phyloP scores from a whole-genome alignment of 2,888 invertebrate species.

The Agonopterix arenella region DNA sequence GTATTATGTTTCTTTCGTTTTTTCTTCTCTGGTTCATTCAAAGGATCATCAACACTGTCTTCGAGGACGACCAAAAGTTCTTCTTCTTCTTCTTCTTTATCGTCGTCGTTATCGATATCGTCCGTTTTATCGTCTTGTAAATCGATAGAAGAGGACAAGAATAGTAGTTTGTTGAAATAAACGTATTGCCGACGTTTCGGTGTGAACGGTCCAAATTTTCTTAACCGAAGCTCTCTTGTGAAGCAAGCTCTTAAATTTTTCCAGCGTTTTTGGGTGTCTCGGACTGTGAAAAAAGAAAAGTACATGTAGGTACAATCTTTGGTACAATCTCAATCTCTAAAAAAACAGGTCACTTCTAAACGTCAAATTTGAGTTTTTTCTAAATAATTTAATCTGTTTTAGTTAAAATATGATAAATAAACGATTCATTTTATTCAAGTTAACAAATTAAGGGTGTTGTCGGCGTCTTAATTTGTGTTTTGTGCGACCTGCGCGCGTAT shows the following conservation, averaged over 20 bases:
- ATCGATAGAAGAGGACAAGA: background rate
- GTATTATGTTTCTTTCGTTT: background rate
- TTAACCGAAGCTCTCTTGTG: slow-evolving; percentile 5
- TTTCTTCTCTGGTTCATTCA: background rate
- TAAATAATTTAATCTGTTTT: no score
- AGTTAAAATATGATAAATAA: no score
- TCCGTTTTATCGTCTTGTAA: background rate
- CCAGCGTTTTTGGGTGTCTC: slow-evolving; percentile 8
- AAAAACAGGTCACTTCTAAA: no score
- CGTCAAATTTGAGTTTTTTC: no score
- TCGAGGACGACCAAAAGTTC: background rate
- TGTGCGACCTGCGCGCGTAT: no score
- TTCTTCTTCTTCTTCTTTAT: background rate
- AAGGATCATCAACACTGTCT: background rate
- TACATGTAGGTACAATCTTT: no score
- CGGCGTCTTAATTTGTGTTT: no score
- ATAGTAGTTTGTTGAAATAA: slow-evolving; percentile 8
- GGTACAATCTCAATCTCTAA: no score
- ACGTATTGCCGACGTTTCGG: slow-evolving; percentile 7
- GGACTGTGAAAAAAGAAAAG: slow-evolving; percentile 1
- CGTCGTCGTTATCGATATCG: slow-evolving; percentile 1
- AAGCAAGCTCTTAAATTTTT: slow-evolving; percentile 8
- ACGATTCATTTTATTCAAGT: no score
- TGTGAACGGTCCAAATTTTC: slow-evolving; percentile 1
- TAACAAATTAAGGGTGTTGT: no score